Conservation (phyloP, 2,113 vertebrate species). For the Macaca mulatta region DNA sequence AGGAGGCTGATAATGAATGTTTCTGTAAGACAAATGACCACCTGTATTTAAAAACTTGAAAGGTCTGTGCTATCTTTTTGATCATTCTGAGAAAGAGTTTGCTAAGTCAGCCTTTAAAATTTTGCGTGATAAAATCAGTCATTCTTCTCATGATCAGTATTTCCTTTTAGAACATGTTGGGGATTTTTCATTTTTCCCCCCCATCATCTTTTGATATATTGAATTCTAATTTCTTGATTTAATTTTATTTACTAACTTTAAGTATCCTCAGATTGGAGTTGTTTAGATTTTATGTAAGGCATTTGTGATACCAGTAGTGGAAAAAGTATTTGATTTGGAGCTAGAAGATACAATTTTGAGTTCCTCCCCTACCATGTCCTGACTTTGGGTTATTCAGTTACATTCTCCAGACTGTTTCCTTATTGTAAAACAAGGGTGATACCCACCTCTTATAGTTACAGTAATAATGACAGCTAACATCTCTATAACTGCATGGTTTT, state of each 20-base stretch:
- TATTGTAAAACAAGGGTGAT: neutral
- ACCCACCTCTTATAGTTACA: neutral
- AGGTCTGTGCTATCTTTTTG: neutral
- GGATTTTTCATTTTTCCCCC: neutral
- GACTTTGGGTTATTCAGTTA: conserved; percentile 3
- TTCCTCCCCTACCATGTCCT: neutral
- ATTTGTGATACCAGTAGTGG: neutral
- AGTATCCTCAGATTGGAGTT: neutral
- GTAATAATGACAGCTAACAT: neutral
- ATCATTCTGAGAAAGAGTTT: neutral
- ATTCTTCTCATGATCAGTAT: neutral
- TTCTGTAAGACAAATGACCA: neutral
- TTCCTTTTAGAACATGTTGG: neutral
- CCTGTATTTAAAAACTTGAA: neutral
- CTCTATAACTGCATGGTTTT: neutral
- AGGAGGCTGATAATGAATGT: neutral
- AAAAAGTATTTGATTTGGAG: neutral
- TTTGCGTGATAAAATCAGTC: neutral
- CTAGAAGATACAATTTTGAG: neutral
- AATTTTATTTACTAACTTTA: neutral
- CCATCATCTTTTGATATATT: neutral
- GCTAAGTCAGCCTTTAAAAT: neutral
- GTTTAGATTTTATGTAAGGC: neutral
- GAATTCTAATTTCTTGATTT: conserved; percentile 16
- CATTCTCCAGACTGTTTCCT: neutral